Evolutionary conservation across 2,797 vertebrate genomes (phyloP).

Genomic region (Platyrinchus mystaceus): DNA sequence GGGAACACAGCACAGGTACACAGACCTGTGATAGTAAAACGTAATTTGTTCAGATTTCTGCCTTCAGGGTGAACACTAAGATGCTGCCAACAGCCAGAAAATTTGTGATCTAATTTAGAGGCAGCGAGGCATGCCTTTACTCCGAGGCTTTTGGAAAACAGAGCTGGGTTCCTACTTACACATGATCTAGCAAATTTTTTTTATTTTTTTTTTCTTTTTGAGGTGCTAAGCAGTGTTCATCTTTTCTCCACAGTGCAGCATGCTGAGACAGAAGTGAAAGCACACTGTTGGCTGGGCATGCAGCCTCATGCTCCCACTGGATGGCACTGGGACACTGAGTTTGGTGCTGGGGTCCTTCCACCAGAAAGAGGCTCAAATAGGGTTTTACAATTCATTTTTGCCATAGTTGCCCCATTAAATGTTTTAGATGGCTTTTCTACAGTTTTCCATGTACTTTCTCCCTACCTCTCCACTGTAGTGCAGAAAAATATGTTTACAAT

Average conservation of each 20-base stretch:
- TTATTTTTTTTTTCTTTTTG: neutral
- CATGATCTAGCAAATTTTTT: neutral
- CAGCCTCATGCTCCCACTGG: neutral
- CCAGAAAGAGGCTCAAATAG: neutral
- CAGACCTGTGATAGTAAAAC: slow-evolving; percentile 70
- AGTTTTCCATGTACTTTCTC: neutral
- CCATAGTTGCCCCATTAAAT: neutral
- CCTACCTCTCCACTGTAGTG: accelerated
- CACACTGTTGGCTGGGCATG: accelerated
- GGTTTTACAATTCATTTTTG: neutral
- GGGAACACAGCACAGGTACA: slow-evolving; percentile 52
- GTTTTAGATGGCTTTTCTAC: neutral
- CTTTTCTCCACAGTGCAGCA: neutral
- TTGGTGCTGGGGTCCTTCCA: neutral
- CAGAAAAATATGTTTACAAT: neutral
- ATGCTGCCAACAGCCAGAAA: slow-evolving; percentile 80
- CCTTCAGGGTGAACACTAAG: slow-evolving; percentile 74
- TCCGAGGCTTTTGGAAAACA: slow-evolving; percentile 63
- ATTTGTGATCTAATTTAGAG: slow-evolving; percentile 84
- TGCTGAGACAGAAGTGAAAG: neutral
- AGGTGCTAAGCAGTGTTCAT: slow-evolving; percentile 21
- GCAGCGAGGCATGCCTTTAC: slow-evolving; percentile 75
- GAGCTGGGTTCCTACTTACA: slow-evolving; percentile 35
- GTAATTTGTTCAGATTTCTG: slow-evolving; percentile 77
- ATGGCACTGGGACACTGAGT: neutral